Base-by-base conservation (phyloP, 1,140 invertebrate species). In the Kradibia gibbosae region DNA sequence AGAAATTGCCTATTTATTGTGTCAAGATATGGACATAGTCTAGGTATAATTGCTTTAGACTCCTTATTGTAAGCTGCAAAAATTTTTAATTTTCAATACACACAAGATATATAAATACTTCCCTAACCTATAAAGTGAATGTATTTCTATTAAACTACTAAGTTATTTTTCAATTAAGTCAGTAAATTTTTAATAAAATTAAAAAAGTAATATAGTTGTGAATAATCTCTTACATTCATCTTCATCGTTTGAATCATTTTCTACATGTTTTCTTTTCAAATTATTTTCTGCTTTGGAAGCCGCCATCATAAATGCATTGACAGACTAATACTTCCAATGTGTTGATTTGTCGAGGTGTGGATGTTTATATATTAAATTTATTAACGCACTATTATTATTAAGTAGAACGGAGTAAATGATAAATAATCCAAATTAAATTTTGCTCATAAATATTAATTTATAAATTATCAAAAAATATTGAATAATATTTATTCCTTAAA, bases 1-100 rank as follows among this genome's bases (percentile, higher is more conserved):
- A 99, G 92, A 84, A 99, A 95, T 88, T 98, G 97, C 72, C 98
- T 93, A 91, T 99, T 99, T 65, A 99, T 99, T 25, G 98, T 99
- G 87, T 99, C 98, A 82, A 99, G 91, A 89, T 99, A 99, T 2
- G 98, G 98, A 90, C 98, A 99, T 39, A 92, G 78, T 45, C 93
- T 88, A 70, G 91, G 91, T 28, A 84, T 85, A 77, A 89, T 86
- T 8, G 80, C 67, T 77, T 80, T 87, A 20, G 36, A 25, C 72
- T 81, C 78, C 22, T 65, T 71, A 1, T 15, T 70, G 25, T 85
- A 83, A 55, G 53, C 86, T 87, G 34, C 39, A 84, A 84, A 62
- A 65, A 73, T 42, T 75, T 83, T 22, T 77, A 42, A 57, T 57
- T 31, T 34, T 45, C 31, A 42, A 79, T 28, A 50, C 42, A 72